phyloP scores from a whole-genome alignment of 2,888 invertebrate genomes.

The Doris montereyensis region DNA sequence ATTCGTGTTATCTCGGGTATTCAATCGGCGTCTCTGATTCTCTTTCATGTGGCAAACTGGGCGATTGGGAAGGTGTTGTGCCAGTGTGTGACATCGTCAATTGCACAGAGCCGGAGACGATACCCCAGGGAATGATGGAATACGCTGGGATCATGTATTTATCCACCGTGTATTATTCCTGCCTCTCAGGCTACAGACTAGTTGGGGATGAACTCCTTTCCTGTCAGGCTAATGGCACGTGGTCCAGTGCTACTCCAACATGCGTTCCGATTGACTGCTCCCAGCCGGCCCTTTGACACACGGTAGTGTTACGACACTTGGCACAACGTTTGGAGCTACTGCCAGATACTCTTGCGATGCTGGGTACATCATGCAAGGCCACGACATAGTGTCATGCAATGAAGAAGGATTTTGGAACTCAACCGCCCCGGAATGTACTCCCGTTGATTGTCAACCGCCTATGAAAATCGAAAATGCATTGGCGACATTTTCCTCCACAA shows the following conservation, averaged over 20 bases:
- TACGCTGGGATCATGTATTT: conserved; percentile 33
- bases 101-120: conserved; percentile 7
- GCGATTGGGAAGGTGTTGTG: conserved; percentile 47
- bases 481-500: conserved; percentile 12
- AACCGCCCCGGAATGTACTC: conserved; percentile 50
- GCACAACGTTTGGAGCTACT: conserved; percentile 51
- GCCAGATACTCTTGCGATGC: conserved; percentile 54
- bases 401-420: conserved; percentile 55
- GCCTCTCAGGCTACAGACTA: conserved; percentile 56
- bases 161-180: conserved; percentile 50
- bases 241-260: conserved; percentile 52
- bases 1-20: conserved; percentile 25
- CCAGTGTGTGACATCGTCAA: conserved; percentile 47
- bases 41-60: conserved; percentile 46
- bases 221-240: conserved; percentile 55
- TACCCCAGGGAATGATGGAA: conserved; percentile 13
- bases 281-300: conserved; percentile 39
- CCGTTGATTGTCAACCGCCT: conserved; percentile 49
- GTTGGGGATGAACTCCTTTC: conserved; percentile 50
- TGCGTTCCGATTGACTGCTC: conserved; percentile 52
- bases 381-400: conserved; percentile 53
- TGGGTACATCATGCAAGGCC: conserved; percentile 52
- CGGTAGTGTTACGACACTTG: conserved; percentile 14
- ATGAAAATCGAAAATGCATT: conserved; percentile 46
- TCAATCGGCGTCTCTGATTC: not conserved